Base-by-base conservation (phyloP, 1,140 invertebrate species). In the Drosophila insularis region DNA sequence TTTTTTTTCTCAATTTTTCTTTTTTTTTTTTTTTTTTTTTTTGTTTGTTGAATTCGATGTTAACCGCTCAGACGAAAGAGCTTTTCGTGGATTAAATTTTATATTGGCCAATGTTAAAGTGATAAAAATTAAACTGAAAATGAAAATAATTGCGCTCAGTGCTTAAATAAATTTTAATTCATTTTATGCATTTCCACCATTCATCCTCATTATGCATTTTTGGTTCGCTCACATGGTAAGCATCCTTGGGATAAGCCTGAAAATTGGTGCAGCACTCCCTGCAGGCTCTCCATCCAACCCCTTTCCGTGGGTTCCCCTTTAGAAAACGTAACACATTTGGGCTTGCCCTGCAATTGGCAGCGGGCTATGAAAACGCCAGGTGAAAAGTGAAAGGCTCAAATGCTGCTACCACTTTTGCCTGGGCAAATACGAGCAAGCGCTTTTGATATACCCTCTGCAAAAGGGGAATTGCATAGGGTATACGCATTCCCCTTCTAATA, bases 341-440 rank as follows among this genome's bases (percentile, higher is more conserved):
- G 50, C 4, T n/a, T 23, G 23, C 6, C 10, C 21, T 21, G 46
- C 35, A 17, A 31, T 21, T 50, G 31, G 17, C 23, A 17, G 37
- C 2, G 39, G 27, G 27, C 17, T n/a, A 23, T n/a, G 13, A 39
- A 19, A 13, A 14, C 62, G 40, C 11, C 78, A 81, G 82, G 84
- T 87, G 73, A 80, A 89, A 87, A 89, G 76, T 81, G 82, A 82
- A 87, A 89, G 75, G 72, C 72, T 63, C 64, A 71, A 76, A 78
- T 87, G 64, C 68, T 72, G 81, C 72, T 86, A 72, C 81, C 65
- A 72, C 76, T 80, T 71, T 77, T 68, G 67, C 62, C 50, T 21
- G 71, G 68, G 60, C 68, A 72, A 80, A 78, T 87, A 77, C 75
- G 40, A 71, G 75, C 67, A 86, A 79, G 79, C 79, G 63, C 68